Base-by-base conservation (phyloP, 2,888 invertebrate genomes). In the Eupsilia transversa region DNA sequence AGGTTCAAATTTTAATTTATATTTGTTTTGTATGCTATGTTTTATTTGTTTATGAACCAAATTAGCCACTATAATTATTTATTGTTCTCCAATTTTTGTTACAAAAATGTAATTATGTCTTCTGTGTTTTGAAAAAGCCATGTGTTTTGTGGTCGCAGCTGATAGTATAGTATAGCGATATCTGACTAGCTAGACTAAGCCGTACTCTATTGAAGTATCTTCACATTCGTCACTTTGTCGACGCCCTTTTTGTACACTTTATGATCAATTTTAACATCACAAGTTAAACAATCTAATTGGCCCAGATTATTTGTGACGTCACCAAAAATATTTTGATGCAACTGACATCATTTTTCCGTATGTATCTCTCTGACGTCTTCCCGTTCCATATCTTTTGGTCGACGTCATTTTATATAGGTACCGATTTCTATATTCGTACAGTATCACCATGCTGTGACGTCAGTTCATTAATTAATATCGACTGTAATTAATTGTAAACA, bases 401-500 rank as follows among this genome's bases (percentile, higher is more conserved):
- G 9, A 78, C 71, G 83, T 72, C 59, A 68, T 67, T 20, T 4
- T 14, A 38, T 2, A n/a, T 38, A 43, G 30, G 43, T 69, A 52
- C 35, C 9, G 33, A n/a, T 52, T 63, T 60, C 79, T 79, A 77
- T 79, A 54, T 82, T 66, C 3, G 35, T 52, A 23, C 52, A 61
- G n/a, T 61, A 65, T 43, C 54, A 9, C 20, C 49, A 77, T 56
- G 20, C 14, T 38, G 9, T 72, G 66, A 83, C 83, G 80, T 83
- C 68, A 54, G 14, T 68, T 72, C 35, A 72, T 75, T 77, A 86
- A 71, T 86, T 79, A 79, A 60, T 63, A 63, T 57, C n/a, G 43
- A 43, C 30, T 46, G 66, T 75, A 81, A 71, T 43, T 75, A 81
- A 71, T 43, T 67, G 69, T 78, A 86, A 82, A 87, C 79, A 82